A percentile compares a stretch with the other conserved stretches of the same genome.
phyloP scores from a whole-genome alignment of 1,140 invertebrate species.

The Tetramorium alpestre region DNA sequence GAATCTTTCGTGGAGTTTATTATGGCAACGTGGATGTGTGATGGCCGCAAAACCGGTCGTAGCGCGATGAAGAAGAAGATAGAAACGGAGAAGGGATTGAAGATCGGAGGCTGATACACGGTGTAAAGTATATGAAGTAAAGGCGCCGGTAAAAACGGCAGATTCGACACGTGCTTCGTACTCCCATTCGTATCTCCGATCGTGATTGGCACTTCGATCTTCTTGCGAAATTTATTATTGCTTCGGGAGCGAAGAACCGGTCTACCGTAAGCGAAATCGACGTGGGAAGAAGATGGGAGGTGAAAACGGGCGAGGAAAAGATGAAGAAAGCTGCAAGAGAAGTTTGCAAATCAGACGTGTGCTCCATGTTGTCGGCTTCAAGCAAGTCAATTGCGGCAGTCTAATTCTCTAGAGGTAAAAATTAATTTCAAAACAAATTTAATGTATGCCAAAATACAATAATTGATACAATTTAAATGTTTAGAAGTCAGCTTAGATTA shows the following conservation, averaged over 20 bases:
- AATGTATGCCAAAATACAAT: neutral
- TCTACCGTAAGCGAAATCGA: conserved; percentile 29
- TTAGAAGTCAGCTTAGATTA: neutral
- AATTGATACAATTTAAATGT: neutral
- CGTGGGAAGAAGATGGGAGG: conserved; percentile 13
- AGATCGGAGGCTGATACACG: conserved; percentile 46
- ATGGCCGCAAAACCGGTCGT: conserved; percentile 56
- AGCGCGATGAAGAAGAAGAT: conserved; percentile 54
- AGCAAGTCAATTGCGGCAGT: conserved; percentile 25
- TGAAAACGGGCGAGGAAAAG: conserved; percentile 38
- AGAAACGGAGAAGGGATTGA: conserved; percentile 40
- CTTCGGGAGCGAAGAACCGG: conserved; percentile 45
- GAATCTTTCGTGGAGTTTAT: conserved; percentile 57
- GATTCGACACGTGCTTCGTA: conserved; percentile 61
- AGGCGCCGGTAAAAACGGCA: conserved; percentile 58
- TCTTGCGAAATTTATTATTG: conserved; percentile 60
- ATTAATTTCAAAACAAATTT: neutral
- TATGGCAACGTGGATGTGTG: conserved; percentile 44
- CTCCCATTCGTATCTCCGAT: conserved; percentile 58
- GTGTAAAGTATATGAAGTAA: conserved; percentile 55
- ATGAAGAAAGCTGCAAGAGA: conserved; percentile 33
- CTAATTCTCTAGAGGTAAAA: neutral
- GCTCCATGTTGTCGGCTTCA: conserved; percentile 12
- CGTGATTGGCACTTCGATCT: conserved; percentile 62
- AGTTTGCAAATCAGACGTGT: conserved; percentile 32